These are phyloP conservation scores for Eumacrocentrus americanus DNA, from an alignment of 2,888 invertebrate genomes.

Conservation along the genomic window DNA sequence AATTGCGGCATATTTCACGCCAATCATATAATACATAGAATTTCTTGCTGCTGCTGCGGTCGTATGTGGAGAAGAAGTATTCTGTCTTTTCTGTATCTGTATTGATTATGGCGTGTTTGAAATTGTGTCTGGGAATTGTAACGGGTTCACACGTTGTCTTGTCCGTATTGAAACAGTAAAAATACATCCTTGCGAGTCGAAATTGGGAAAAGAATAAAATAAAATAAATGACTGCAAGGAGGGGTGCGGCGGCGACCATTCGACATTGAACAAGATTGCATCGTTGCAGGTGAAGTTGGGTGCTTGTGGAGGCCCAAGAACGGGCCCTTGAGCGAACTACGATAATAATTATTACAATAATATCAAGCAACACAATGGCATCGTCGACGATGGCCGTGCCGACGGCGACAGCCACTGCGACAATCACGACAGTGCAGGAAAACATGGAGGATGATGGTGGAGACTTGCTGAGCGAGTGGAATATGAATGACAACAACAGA, in stretches of 20 bases:
- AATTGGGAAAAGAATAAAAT: neutral
- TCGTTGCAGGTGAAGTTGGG: constrained; percentile 21
- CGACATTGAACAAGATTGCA: neutral
- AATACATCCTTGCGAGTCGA: neutral
- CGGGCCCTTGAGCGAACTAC: neutral
- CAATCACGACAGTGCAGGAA: constrained; percentile 35
- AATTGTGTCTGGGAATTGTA: constrained; percentile 32
- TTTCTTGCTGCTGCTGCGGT: constrained; percentile 9
- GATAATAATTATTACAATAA: neutral
- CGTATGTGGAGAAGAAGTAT: constrained; percentile 24
- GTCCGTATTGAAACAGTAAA: constrained; percentile 17
- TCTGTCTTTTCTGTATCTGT: constrained; percentile 32
- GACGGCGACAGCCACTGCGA: constrained; percentile 46
- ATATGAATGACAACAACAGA: constrained; percentile 35
- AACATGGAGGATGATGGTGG: constrained; percentile 48
- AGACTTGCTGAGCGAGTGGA: constrained; percentile 47
- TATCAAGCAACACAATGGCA: constrained; percentile 39
- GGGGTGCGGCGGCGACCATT: neutral
- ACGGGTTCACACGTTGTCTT: constrained; percentile 26
- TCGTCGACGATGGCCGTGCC: constrained; percentile 55
- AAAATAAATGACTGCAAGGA: neutral
- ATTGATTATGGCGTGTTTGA: constrained; percentile 39
- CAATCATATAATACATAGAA: constrained; percentile 16
- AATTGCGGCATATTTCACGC: constrained; percentile 29
- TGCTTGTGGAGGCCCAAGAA: constrained; percentile 1